Evolutionary conservation across 2,797 vertebrate genomes (phyloP).

Genomic region (Lophius americanus): DNA sequence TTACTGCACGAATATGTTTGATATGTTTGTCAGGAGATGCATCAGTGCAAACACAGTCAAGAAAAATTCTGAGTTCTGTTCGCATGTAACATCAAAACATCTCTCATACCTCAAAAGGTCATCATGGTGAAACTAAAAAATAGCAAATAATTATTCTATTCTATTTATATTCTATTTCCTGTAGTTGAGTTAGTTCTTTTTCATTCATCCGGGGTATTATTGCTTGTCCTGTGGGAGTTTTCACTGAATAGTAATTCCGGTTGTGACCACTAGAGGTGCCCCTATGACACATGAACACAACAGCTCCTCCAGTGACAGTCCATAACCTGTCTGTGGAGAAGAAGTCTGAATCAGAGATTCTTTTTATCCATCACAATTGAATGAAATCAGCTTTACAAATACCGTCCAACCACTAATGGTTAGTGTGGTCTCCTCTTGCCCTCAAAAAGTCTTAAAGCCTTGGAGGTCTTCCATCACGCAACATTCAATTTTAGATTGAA

Average conservation of each 20-base stretch:
- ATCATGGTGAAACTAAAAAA: no score
- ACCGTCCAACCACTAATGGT: slow-evolving; percentile 26
- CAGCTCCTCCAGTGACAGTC: not conserved
- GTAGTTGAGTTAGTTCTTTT: no score
- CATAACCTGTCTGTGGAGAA: slow-evolving; percentile 5
- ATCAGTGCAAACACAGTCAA: not conserved
- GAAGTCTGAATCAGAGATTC: not conserved
- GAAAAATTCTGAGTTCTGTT: no score
- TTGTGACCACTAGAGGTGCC: slow-evolving; percentile 80
- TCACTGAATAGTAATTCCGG: slow-evolving; percentile 25
- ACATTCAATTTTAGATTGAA: not conserved
- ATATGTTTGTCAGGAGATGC: not conserved
- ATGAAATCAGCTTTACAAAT: slow-evolving; percentile 21
- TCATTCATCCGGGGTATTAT: no score
- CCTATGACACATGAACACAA: slow-evolving; percentile 60
- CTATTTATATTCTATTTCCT: no score
- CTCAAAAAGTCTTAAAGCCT: slow-evolving; percentile 2
- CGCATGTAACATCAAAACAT: no score
- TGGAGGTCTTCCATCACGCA: slow-evolving; percentile 13
- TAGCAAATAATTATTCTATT: no score
- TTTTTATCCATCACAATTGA: slow-evolving; percentile 24
- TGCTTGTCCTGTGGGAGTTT: not conserved
- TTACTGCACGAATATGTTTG: not conserved
- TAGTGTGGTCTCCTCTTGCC: slow-evolving; percentile 15
- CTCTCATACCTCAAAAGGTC: no score